Evolutionary conservation across 1,140 invertebrate species (phyloP).

Genomic region (Caenorhabditis latens): DNA sequence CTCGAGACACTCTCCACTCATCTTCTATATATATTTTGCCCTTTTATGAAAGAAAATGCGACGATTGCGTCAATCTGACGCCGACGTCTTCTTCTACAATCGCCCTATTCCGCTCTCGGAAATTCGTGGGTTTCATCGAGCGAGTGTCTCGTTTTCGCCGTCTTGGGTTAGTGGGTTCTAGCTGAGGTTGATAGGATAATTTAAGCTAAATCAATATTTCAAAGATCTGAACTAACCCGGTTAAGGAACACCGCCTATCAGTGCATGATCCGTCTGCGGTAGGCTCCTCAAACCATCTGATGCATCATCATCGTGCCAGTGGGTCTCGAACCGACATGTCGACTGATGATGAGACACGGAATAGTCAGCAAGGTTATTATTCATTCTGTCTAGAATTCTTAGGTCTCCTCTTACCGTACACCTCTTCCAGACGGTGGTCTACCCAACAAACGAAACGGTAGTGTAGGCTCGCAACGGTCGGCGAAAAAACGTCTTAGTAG

Average conservation of each 20-base stretch:
- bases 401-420: no score
- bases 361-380: conserved; percentile 42
- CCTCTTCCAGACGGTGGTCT: neutral
- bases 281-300: conserved; percentile 2
- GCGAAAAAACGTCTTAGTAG: neutral
- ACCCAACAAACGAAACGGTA: conserved; percentile 12
- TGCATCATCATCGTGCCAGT: conserved; percentile 22
- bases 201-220: neutral
- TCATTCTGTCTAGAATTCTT: no score
- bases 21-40: neutral
- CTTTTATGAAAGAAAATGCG: conserved; percentile 23
- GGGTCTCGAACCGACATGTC: conserved; percentile 65
- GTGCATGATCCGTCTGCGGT: neutral
- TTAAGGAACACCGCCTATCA: conserved; percentile 40
- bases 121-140: conserved; percentile 29
- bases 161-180: conserved; percentile 11
- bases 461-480: neutral
- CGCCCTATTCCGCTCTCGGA: neutral
- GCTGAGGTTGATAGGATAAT: neutral
- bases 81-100: conserved; percentile 47
- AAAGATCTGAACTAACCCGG: no score
- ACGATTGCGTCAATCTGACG: conserved; percentile 39
- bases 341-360: conserved; percentile 61
- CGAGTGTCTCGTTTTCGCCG: conserved; percentile 42
- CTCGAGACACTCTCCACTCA: neutral